Evolutionary conservation across 2,888 invertebrate genomes (phyloP), one percentile per base, ranked within the genome.

Genomic region (Strigamia crassipes): DNA sequence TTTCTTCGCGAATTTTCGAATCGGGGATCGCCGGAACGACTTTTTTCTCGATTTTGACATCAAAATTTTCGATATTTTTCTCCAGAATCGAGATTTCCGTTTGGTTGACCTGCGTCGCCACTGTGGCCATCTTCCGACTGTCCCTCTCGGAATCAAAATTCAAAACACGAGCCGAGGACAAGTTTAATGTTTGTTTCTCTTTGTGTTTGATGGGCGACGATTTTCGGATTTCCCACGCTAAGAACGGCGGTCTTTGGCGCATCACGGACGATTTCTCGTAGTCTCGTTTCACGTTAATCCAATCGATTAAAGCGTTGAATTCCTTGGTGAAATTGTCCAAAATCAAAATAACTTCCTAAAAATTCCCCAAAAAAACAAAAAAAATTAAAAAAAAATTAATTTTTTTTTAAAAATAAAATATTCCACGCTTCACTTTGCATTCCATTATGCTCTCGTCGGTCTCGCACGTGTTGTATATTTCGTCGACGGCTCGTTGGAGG

Each of bases 191-290:
- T 66, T 56, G 41, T 31, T 34, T 12, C 51, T 66, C 73, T n/a
- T 73, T 42, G 31, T 79, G 81, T 83, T 86, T 86, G 18, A 92
- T 91, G 85, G 93, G 92, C 84, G 92, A 94, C 61, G 95, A 94
- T 89, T 97, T 98, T 83, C 97, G 91, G 61, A 98, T 94, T 89
- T 97, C 97, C 98, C 98, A 98, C 0, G 98, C 94, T 81, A 98
- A 89, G 21, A 97, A 96, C 78, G 93, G 94, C 0, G 96, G 96
- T 82, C 89, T 89, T 84, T 81, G 86, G 85, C 41, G 73, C 31
- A 78, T 79, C 34, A 79, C 91, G 6, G 95, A 93, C 1, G 96
- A 94, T 85, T 94, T 94, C 87, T 97, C 97, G 87, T 95, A 97
- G 83, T 95, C 95, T 93, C 95, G 95, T 88, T 97, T 96, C 8